These are phyloP conservation scores for Palythoa grandis DNA, from an alignment of 92 coral and sea anemone genomes.

Conservation along the genomic window DNA sequence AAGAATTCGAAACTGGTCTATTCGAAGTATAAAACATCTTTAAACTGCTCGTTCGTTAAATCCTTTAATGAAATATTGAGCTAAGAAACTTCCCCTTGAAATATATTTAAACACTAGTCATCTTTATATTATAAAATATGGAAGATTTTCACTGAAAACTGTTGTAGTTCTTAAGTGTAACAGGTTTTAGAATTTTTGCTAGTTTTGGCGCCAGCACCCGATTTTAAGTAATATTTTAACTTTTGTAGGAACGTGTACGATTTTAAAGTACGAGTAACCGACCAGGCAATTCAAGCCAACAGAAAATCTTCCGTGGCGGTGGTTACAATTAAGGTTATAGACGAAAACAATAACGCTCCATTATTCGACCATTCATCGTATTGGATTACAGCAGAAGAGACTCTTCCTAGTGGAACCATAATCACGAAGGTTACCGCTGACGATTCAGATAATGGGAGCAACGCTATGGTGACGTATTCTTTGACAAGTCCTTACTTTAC, in stretches of 20 bases:
- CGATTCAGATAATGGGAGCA: conserved; percentile 75
- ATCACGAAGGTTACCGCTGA: conserved; percentile 71
- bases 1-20: too few species aligned
- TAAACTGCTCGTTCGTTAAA: too few species aligned
- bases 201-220: background rate
- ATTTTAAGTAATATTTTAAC: background rate
- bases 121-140: too few species aligned
- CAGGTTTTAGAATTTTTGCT: background rate
- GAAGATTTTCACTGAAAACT: too few species aligned
- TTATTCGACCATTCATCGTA: conserved; percentile 87
- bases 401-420: conserved; percentile 58
- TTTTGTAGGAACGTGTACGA: conserved; percentile 59
- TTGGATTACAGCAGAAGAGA: conserved; percentile 72
- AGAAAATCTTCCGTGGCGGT: conserved; percentile 74
- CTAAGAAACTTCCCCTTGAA: too few species aligned
- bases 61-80: too few species aligned
- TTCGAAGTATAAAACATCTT: too few species aligned
- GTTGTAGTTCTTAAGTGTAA: too few species aligned
- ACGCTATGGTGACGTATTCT: conserved; percentile 75
- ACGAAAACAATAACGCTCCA: conserved; percentile 88
- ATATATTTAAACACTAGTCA: too few species aligned
- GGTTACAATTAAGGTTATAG: conserved; percentile 73
- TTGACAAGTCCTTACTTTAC: conserved; percentile 56
- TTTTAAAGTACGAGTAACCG: conserved; percentile 84
- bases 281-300: conserved; percentile 67